Evolutionary conservation across 1,140 invertebrate species (phyloP), one percentile per base, ranked within the genome.

Genomic region (Zaprionus camerounensis): DNA sequence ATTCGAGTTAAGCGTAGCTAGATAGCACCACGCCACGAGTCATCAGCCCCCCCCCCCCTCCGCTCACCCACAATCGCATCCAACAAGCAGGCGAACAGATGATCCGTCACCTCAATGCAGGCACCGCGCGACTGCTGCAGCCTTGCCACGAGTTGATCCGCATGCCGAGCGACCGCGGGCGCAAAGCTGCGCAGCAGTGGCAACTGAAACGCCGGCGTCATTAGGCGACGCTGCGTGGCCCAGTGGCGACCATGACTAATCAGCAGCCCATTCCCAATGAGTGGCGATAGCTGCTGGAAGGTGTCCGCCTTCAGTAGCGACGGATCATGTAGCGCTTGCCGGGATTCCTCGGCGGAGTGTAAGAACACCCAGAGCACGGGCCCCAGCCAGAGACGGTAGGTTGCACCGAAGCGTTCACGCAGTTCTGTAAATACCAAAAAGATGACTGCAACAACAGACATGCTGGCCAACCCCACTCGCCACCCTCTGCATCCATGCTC

Each of bases 331-430:
- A 92, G 71, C 1, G 86, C 88, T 44, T 92, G 74, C 0, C 79
- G 80, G 9, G 86, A 82, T 56, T 92, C 91, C 70, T 92, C 77
- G 9, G 91, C 81, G 9, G 71, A 71, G 61, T 92, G 79, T 6
- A 92, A 66, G 51, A 92, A 92, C 7, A 92, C 88, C 91, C 91
- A 92, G 1, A 92, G 57, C 61, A 85, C 73, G 1, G 91, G 80
- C 0, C 91, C 91, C 31, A 92, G 28, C 88, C 88, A 91, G 3
- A 92, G 75, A 41, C 91, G 85, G 59, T 85, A 92, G 20, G 88
- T 85, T 63, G 71, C 53, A 1, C 80, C 53, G 15, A 80, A 92
- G 22, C 65, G 78, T 34, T 84, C 71, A 12, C 83, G 78, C 9
- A 82, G 74, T 38, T 80, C 81, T 51, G 81, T 82, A 41, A 92